Evolutionary conservation across 2,888 invertebrate genomes (phyloP).

Genomic region (Timema cristinae): DNA sequence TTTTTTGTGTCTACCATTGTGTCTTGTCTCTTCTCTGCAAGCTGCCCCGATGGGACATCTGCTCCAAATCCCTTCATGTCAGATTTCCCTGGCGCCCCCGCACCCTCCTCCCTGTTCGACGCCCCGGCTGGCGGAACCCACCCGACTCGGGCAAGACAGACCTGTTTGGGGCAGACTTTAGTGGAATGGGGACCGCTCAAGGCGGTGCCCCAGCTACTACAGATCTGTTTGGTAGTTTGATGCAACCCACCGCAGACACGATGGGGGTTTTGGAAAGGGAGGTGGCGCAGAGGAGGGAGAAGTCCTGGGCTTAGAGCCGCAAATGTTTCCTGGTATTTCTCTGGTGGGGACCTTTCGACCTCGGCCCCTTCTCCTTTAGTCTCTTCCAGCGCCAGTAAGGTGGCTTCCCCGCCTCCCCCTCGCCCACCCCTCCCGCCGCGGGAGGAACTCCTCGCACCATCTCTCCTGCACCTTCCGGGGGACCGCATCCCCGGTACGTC

Average conservation of each 20-base stretch:
- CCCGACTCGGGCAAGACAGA: conserved; percentile 12
- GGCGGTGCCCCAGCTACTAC: conserved; percentile 31
- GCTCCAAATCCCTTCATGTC: conserved; percentile 63
- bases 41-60: conserved; percentile 50
- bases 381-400: conserved; percentile 38
- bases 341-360: conserved; percentile 22
- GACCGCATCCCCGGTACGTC: conserved; percentile 41
- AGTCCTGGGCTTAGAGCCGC: conserved; percentile 24
- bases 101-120: conserved; percentile 25
- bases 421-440: conserved; percentile 45
- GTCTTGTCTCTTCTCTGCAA: no score
- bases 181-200: conserved; percentile 17
- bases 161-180: conserved; percentile 24
- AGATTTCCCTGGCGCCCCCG: conserved; percentile 42
- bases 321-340: no score
- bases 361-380: conserved; percentile 28
- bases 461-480: conserved; percentile 43
- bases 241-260: conserved; percentile 38
- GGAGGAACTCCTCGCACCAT: conserved; percentile 40
- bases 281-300: conserved; percentile 26
- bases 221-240: conserved; percentile 32
- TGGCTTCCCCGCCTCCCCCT: conserved; percentile 46
- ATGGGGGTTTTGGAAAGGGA: conserved; percentile 2
- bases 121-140: conserved; percentile 2
- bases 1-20: no score